These are phyloP conservation scores for Apotomis turbidana DNA, from an alignment of 2,888 invertebrate species.

Conservation along the genomic window DNA sequence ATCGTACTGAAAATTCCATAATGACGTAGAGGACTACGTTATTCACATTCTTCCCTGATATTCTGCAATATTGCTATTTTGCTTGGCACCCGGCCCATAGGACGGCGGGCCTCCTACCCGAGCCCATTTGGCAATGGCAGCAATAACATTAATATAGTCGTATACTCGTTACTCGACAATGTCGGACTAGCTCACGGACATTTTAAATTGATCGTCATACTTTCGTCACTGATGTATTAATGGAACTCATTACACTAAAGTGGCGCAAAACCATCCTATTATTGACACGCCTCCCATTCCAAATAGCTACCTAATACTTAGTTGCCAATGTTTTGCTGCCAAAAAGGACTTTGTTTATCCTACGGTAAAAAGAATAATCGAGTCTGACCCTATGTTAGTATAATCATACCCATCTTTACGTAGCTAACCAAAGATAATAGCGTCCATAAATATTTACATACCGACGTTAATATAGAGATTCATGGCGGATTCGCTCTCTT, in stretches of 20 bases:
- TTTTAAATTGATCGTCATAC: constrained; percentile 33
- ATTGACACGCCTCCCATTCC: too few species aligned
- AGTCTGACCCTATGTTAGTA: too few species aligned
- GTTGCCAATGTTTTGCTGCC: too few species aligned
- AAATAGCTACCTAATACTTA: too few species aligned
- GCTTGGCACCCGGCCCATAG: constrained; percentile 30
- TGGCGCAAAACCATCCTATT: background rate
- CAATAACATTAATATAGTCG: constrained; percentile 35
- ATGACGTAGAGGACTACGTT: background rate
- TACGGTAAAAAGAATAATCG: too few species aligned
- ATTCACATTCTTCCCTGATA: constrained; percentile 6
- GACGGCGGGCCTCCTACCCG: constrained; percentile 1
- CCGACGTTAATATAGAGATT: too few species aligned
- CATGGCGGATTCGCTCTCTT: too few species aligned
- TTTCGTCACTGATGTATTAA: constrained; percentile 5
- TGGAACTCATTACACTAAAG: constrained; percentile 4
- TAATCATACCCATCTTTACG: too few species aligned
- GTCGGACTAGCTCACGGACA: constrained; percentile 36
- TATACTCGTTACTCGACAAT: constrained; percentile 6
- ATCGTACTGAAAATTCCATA: background rate
- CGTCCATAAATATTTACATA: too few species aligned
- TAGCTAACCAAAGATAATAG: too few species aligned
- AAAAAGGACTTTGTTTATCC: too few species aligned
- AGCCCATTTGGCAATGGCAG: constrained; percentile 33
- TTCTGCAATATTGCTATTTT: constrained; percentile 27